Base-by-base conservation (phyloP, 2,888 invertebrate species). In the Lepidocyrtinus sp. region DNA sequence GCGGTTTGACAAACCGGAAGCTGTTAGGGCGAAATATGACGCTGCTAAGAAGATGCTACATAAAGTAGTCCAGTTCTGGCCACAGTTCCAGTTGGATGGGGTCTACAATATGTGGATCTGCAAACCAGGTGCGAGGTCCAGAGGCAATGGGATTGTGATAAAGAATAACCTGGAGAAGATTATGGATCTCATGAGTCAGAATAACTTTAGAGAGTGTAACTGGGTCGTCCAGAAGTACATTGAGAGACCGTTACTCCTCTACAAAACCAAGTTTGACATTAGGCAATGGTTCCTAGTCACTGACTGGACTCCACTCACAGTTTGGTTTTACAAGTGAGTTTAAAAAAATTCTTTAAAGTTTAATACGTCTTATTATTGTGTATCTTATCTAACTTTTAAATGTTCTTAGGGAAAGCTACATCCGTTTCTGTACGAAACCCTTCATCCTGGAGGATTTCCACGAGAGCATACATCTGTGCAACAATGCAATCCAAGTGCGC, bases 181-280 rank as follows among this genome's bases (percentile, higher is more conserved):
- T 74, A 89, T 95, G 84, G 92, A 92, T 25, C 91, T 93, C 70
- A 91, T 94, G 17, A 90, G 90, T 26, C 91, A 93, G 93, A 88
- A 91, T 92, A 85, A 91, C 92, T n/a, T 89, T 90, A 88, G 87
- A 87, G 92, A 95, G 90, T 81, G 89, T 87, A 86, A 90, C 87
- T 97, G 94, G 89, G 96, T 98, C 65, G 95, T 97, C 12, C 97
- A 98, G 89, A 98, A 98, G 90, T 98, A 98, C 88, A 96, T 98
- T 87, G 97, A 97, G 90, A 92, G 93, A 81, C 97, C 97, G 0
- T 90, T 97, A 72, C 92, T 96, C 65, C 93, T 97, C 84, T 94
- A 96, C 89, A 92, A 94, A 87, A 96, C 96, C 0, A 97, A 97
- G 90, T 97, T 97, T 88, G 97, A 97, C 89, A 97, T 97, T 86